A percentile compares a stretch with the other conserved stretches of the same genome.
Conservation (phyloP, 2,113 vertebrate genomes). For the Dipodomys merriami region DNA sequence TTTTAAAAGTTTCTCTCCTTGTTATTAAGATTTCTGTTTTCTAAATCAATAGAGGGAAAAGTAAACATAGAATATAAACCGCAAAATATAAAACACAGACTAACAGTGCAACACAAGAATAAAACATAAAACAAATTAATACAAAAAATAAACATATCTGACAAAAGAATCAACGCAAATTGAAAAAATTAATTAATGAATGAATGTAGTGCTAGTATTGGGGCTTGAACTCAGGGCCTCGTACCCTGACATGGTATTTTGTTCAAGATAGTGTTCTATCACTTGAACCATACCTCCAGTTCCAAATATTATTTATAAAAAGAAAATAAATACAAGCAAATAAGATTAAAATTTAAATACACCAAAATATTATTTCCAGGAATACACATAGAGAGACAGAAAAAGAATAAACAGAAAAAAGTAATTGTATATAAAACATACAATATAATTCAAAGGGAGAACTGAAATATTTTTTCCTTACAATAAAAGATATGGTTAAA, state of each 20-base stretch:
- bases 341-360: background rate
- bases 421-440: background rate
- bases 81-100: background rate
- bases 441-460: background rate
- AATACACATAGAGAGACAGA: background rate
- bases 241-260: background rate
- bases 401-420: background rate
- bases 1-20: background rate
- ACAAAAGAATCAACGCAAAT: background rate
- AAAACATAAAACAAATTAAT: constrained; percentile 1
- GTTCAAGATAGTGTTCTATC: background rate
- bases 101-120: background rate
- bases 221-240: background rate
- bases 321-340: background rate
- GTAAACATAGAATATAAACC: background rate
- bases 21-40: constrained; percentile 26
- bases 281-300: background rate
- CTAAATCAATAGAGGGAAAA: background rate
- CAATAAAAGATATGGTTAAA: constrained; percentile 31
- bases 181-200: background rate
- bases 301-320: background rate
- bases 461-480: background rate
- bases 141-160: background rate
- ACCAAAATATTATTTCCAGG: background rate
- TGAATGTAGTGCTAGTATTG: background rate